Conservation (phyloP, 2,888 invertebrate genomes). For the Acrocera orbiculus region DNA sequence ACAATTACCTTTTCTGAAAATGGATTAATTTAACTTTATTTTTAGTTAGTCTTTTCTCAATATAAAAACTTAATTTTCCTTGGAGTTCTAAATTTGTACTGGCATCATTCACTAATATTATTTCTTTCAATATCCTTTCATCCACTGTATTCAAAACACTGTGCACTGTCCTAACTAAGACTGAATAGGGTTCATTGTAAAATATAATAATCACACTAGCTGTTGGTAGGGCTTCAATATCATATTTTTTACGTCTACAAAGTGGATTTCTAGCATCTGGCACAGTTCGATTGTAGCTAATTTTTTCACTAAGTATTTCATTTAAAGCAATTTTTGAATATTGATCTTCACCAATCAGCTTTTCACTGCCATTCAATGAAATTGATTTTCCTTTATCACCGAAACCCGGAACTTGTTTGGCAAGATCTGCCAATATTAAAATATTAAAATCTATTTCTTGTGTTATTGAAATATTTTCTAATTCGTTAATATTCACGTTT, state of each 20-base stretch:
- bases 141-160: constrained; percentile 56
- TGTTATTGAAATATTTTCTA: too few species aligned
- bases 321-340: constrained; percentile 76
- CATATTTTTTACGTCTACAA: constrained; percentile 33
- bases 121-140: constrained; percentile 52
- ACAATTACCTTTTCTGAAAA: constrained; percentile 45
- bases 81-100: constrained; percentile 61
- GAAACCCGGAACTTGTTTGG: constrained; percentile 45
- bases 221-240: constrained; percentile 43
- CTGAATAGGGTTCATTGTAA: constrained; percentile 79
- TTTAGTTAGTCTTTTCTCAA: constrained; percentile 49
- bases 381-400: constrained; percentile 58
- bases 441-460: too few species aligned
- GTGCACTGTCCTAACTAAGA: constrained; percentile 57
- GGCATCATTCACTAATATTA: constrained; percentile 88
- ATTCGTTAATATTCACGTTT: too few species aligned
- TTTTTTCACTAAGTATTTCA: constrained; percentile 70
- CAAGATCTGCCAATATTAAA: constrained; percentile 45
- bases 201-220: constrained; percentile 74
- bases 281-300: constrained; percentile 60
- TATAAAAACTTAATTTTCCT: constrained; percentile 61
- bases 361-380: constrained; percentile 45
- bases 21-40: constrained; percentile 55
- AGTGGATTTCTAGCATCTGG: constrained; percentile 28
- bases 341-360: constrained; percentile 45